Conservation (phyloP, 1,140 invertebrate genomes). For the Hypothenemus hampei region DNA sequence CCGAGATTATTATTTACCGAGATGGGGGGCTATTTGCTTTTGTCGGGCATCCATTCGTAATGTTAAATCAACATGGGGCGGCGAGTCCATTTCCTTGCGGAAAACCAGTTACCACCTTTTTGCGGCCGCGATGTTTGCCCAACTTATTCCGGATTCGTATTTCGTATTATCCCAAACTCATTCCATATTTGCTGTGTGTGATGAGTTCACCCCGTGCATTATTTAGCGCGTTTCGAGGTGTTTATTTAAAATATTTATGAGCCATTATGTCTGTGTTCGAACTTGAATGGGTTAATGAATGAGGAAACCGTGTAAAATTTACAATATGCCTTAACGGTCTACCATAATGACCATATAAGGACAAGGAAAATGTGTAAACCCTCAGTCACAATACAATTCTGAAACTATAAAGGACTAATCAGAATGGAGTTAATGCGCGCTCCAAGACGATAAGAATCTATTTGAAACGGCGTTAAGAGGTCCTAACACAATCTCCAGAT, state of each 20-base stretch:
- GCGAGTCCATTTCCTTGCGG: constrained; percentile 21
- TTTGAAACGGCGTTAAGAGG: constrained; percentile 28
- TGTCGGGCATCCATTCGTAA: constrained; percentile 44
- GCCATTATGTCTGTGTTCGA: not conserved
- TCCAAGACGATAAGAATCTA: constrained; percentile 28
- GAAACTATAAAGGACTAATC: constrained; percentile 25
- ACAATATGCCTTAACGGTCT: constrained; percentile 1
- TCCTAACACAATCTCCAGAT: constrained; percentile 27
- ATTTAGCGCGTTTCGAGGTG: constrained; percentile 1
- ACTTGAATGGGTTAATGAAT: too few relatives aligned
- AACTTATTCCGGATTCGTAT: constrained; percentile 13
- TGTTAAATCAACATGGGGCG: constrained; percentile 40
- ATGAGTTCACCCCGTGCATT: too few relatives aligned
- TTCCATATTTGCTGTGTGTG: constrained; percentile 28
- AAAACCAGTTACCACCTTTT: constrained; percentile 30
- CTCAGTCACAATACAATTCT: constrained; percentile 17
- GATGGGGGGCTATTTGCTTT: constrained; percentile 38
- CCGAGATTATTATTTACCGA: constrained; percentile 45
- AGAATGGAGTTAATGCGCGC: constrained; percentile 22
- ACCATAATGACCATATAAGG: constrained; percentile 16
- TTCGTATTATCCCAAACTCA: constrained; percentile 2
- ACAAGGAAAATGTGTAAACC: constrained; percentile 11
- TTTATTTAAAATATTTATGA: constrained; percentile 6
- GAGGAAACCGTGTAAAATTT: constrained; percentile 6
- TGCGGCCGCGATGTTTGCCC: constrained; percentile 23